Evolutionary conservation across 2,888 invertebrate genomes (phyloP).

Genomic region (Linnaemya tessellans): DNA sequence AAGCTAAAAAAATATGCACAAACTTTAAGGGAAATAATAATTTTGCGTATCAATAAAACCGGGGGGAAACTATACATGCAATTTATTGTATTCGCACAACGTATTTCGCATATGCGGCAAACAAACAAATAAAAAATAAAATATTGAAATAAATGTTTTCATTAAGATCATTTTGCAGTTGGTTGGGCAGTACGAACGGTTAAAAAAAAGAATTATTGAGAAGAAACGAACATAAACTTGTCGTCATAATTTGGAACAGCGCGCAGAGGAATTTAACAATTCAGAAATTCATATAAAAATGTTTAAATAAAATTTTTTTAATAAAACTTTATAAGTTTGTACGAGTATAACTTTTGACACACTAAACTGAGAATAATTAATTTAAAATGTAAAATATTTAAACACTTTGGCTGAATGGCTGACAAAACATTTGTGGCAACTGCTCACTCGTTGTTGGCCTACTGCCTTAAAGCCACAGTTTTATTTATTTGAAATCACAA

Average conservation of each 20-base stretch:
- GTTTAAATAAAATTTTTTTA: conserved; percentile 2
- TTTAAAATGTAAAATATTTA: not conserved
- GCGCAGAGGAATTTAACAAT: conserved; percentile 11
- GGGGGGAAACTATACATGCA: not conserved
- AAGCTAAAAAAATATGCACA: conserved; percentile 20
- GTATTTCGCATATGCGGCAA: no score
- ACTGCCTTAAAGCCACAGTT: conserved; percentile 44
- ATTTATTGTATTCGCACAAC: not conserved
- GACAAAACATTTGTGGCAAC: not conserved
- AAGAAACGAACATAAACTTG: conserved; percentile 43
- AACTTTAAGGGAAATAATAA: conserved; percentile 38
- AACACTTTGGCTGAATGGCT: conserved; percentile 34
- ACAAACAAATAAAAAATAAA: not conserved
- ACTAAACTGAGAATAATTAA: conserved; percentile 35
- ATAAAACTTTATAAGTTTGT: conserved; percentile 1
- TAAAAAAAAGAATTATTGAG: conserved; percentile 18
- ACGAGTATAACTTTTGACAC: conserved; percentile 26
- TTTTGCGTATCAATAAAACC: conserved; percentile 19
- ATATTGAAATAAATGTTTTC: not conserved
- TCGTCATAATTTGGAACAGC: conserved; percentile 14
- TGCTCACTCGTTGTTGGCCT: conserved; percentile 13
- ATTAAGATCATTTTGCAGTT: conserved; percentile 23
- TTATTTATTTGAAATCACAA: conserved; percentile 4
- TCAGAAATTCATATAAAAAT: conserved; percentile 3
- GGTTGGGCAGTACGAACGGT: not conserved